These are phyloP conservation scores for Vulpes ferrilata DNA, from an alignment of 2,113 vertebrate species.

Conservation along the genomic window DNA sequence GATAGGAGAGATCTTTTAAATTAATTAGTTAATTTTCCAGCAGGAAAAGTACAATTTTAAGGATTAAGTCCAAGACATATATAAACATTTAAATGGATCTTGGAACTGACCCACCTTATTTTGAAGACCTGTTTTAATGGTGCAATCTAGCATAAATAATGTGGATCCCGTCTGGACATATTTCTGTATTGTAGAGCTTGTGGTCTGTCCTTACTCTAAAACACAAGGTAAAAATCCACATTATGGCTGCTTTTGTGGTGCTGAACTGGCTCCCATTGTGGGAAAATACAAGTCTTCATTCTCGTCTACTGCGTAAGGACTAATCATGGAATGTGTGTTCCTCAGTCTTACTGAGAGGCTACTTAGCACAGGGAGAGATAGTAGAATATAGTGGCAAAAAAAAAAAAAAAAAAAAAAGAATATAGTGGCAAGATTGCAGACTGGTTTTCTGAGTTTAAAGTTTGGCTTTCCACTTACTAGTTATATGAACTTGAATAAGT, in stretches of 20 bases:
- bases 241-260: background rate
- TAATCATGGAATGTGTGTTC: background rate
- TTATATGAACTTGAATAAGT: background rate
- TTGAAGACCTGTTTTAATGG: slow-evolving; percentile 30
- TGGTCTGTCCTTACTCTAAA: background rate
- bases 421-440: no score
- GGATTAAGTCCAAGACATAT: slow-evolving; percentile 43
- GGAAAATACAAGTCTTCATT: background rate
- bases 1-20: background rate
- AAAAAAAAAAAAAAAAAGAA: no score
- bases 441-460: background rate
- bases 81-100: slow-evolving; percentile 26
- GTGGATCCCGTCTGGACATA: background rate
- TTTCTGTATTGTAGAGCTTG: rapidly evolving
- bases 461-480: background rate
- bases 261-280: background rate
- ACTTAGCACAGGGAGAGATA: background rate
- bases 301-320: background rate
- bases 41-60: slow-evolving; percentile 55
- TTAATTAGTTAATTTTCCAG: slow-evolving; percentile 57
- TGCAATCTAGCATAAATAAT: background rate
- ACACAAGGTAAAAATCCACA: background rate
- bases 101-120: slow-evolving; percentile 14
- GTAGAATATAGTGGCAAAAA: background rate
- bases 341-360: background rate